Conservation (phyloP, 92 coral and sea anemone species). For the Micromussa lordhowensis region DNA sequence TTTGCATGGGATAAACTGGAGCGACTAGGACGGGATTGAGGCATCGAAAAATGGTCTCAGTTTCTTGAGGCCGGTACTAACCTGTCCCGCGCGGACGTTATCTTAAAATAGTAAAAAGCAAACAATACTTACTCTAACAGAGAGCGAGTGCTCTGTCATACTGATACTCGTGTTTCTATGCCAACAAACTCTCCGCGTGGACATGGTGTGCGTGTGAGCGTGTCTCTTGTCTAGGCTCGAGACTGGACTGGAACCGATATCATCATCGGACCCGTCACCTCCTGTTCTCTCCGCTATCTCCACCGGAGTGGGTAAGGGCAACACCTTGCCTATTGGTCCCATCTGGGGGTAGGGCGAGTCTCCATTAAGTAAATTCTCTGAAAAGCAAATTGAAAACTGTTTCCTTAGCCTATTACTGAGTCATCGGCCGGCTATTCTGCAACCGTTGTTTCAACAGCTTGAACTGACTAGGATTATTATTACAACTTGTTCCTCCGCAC, state of each 20-base stretch:
- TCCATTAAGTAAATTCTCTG: conserved; percentile 68
- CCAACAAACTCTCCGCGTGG: conserved; percentile 98
- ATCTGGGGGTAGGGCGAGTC: conserved; percentile 68
- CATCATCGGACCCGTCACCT: conserved; percentile 90
- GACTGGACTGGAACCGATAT: conserved; percentile 76
- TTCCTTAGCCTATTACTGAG: neutral
- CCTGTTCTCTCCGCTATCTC: conserved; percentile 63
- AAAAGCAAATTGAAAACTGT: neutral
- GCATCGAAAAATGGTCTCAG: neutral
- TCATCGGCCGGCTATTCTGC: neutral
- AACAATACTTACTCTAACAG: conserved; percentile 87
- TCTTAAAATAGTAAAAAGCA: neutral
- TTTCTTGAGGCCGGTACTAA: neutral
- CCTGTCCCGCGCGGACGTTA: neutral
- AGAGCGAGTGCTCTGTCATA: conserved; percentile 86
- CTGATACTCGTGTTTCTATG: conserved; percentile 99
- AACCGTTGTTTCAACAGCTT: neutral
- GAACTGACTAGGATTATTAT: too few species aligned
- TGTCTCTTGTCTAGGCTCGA: conserved; percentile 95
- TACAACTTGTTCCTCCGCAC: too few species aligned
- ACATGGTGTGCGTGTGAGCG: conserved; percentile 99
- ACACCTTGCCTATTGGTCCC: conserved; percentile 71
- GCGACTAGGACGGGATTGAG: neutral
- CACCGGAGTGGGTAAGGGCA: conserved; percentile 91
- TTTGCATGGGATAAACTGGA: neutral